These are phyloP conservation scores for Bugula neritina DNA, from an alignment of 2,888 invertebrate species.

Conservation along the genomic window DNA sequence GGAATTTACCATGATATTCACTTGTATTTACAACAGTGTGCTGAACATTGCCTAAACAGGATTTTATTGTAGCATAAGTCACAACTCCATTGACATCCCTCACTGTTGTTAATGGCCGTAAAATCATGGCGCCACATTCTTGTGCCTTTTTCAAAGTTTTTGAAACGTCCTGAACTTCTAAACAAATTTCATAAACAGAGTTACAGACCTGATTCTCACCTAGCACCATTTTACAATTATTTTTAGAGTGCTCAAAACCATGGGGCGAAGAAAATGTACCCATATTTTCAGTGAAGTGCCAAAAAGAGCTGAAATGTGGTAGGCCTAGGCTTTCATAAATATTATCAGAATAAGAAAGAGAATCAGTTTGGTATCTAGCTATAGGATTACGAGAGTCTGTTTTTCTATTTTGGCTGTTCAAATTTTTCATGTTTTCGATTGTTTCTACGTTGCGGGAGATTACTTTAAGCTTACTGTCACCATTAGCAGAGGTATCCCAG, in stretches of 20 bases:
- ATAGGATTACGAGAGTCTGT: no score
- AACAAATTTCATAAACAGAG: conserved; percentile 54
- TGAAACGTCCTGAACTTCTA: conserved; percentile 48
- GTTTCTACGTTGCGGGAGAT: no score
- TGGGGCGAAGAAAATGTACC: no score
- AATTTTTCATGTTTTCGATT: no score
- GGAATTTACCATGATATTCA: conserved; percentile 50
- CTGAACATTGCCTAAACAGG: conserved; percentile 54
- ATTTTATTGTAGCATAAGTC: conserved; percentile 49
- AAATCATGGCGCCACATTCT: conserved; percentile 39
- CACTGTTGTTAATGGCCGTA: conserved; percentile 39
- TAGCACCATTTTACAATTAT: no score
- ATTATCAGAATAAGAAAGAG: no score
- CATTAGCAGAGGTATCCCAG: no score
- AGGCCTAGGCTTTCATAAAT: no score
- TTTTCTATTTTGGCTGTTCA: no score
- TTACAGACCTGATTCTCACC: conserved; percentile 36
- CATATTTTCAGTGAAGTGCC: background rate
- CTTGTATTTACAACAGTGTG: conserved; percentile 54
- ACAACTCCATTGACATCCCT: conserved; percentile 45
- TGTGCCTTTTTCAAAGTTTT: conserved; percentile 35
- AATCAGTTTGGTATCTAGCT: no score
- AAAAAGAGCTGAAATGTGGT: background rate
- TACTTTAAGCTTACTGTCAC: no score
- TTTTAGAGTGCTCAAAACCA: no score